Evolutionary conservation across 2,888 invertebrate species (phyloP), one percentile per base, ranked within the genome.

Genomic region (Selenia dentaria): DNA sequence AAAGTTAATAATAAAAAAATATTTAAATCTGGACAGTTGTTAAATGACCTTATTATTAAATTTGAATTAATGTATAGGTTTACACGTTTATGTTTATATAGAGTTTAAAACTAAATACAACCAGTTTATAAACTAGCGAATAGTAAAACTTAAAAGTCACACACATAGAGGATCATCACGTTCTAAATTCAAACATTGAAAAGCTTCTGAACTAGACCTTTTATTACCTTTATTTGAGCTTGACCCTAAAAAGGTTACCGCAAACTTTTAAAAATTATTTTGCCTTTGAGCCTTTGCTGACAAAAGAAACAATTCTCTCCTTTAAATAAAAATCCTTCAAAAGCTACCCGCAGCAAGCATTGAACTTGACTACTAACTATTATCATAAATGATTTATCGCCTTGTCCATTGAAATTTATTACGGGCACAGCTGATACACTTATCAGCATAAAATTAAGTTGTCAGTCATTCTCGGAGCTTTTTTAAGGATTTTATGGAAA

Each of bases 321-420:
- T 49, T n/a, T 43, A 54, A 51, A 46, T 35, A 46, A 62, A 62
- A 52, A 58, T 55, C 45, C 10, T 38, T 31, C 2, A 20, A 44
- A 62, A 65, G 47, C 62, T 67, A 8, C 42, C 31, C 39, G 41
- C 45, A 33, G 42, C 20, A 28, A 40, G 28, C 52, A 53, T 51
- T 47, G 43, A 48, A 37, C 36, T 54, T 49, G n/a, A n/a, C n/a
- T n/a, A 50, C 35, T 33, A 27, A 51, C 59, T 45, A 57, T 60
- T 60, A 63, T 64, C 52, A 39, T 52, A 51, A 64, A 59, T 70
- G 62, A 69, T 69, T 69, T 64, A 69, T 69, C 60, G 50, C 59
- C 54, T 50, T 43, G 36, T 26, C 35, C 45, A 35, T 41, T 28
- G 41, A 53, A 46, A 36, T 47, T 25, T 10, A 8, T 29, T 22